Conservation (phyloP, 2,888 invertebrate genomes). For the Slavum lentiscoides region DNA sequence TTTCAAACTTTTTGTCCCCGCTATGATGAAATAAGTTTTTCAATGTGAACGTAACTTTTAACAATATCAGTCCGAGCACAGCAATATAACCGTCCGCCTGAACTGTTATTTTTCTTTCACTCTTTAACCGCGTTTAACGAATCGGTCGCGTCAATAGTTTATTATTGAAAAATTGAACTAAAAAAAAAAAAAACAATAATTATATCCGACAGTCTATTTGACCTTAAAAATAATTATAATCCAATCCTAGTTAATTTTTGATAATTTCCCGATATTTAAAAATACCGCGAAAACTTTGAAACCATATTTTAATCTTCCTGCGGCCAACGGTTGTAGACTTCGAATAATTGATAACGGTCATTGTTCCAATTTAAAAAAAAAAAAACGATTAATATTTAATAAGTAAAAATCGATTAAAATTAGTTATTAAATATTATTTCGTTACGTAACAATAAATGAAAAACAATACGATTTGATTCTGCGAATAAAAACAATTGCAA, state of each 20-base stretch:
- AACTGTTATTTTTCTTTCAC: constrained; percentile 42
- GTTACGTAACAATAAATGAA: no score
- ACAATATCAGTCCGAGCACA: constrained; percentile 19
- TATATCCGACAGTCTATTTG: neutral
- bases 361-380: constrained; percentile 17
- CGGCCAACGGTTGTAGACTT: neutral
- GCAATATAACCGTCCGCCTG: constrained; percentile 12
- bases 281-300: neutral
- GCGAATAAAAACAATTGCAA: no score
- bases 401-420: neutral
- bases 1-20: constrained; percentile 32
- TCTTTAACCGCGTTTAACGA: constrained; percentile 22
- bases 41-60: constrained; percentile 45
- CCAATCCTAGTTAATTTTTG: neutral
- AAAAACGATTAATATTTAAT: neutral
- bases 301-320: neutral
- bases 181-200: constrained; percentile 5
- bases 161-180: constrained; percentile 25
- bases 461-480: no score
- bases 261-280: neutral
- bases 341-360: neutral
- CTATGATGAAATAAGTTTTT: constrained; percentile 49
- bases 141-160: constrained; percentile 38
- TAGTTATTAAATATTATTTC: neutral
- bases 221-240: constrained; percentile 16